Conservation (phyloP, 1,140 invertebrate genomes). For the Copidosoma floridanum region DNA sequence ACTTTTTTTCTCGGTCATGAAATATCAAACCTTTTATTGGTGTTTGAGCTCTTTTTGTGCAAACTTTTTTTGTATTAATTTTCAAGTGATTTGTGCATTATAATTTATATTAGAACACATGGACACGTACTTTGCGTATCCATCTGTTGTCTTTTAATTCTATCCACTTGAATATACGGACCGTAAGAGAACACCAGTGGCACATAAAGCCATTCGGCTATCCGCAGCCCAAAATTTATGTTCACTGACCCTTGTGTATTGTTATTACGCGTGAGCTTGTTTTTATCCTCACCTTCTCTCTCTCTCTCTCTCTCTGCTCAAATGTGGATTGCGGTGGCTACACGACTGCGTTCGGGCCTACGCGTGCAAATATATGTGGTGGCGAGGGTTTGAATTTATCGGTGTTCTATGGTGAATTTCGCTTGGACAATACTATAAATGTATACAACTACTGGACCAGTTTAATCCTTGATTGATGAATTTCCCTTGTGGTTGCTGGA, state of each 20-base stretch:
- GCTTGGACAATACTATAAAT: conserved; percentile 1
- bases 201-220: background rate
- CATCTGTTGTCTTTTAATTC: too few relatives aligned
- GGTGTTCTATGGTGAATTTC: conserved; percentile 1
- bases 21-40: too few relatives aligned
- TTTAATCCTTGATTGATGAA: conserved; percentile 13
- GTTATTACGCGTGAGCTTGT: conserved; percentile 2
- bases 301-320: background rate
- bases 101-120: too few relatives aligned
- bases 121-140: too few relatives aligned
- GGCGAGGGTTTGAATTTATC: background rate
- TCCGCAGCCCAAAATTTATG: conserved; percentile 3
- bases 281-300: background rate
- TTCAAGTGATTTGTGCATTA: too few relatives aligned
- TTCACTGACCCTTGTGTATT: background rate
- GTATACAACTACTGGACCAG: too few relatives aligned
- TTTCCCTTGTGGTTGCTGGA: too few relatives aligned
- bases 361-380: background rate
- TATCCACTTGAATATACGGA: too few relatives aligned
- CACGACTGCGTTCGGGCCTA: background rate
- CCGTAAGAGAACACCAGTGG: conserved; percentile 4
- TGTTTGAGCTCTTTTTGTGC: too few relatives aligned
- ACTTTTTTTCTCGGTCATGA: too few relatives aligned
- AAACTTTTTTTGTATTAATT: too few relatives aligned
- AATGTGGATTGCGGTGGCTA: background rate